Base-by-base conservation (phyloP, 2,113 vertebrate species). In the Mormyrus iriodes region DNA sequence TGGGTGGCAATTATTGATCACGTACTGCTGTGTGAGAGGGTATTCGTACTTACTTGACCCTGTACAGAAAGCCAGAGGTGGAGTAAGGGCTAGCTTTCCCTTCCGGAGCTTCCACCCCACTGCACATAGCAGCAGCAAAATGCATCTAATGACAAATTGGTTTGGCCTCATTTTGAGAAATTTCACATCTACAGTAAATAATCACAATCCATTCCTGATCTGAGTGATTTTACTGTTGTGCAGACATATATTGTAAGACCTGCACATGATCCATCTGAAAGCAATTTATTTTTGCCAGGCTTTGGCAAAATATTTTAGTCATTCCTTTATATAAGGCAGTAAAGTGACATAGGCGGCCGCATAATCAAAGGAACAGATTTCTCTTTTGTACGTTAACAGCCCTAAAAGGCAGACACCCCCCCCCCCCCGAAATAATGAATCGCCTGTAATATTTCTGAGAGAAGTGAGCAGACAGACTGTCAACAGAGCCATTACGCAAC, bases 401-500 rank as follows among this genome's bases (percentile, higher is more conserved):
- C 27, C 48, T 86, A 13, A 52, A 86, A 86, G 44, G 84, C 48
- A 86, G 46, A 31, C 4, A 0, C 8, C 24, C 17, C 12, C n/a
- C 6, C 9, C 42, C 6, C 21, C 4, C 3, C 10, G 0, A 86
- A 44, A 52, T 86, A 53, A 86, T 51, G 84, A 86, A 86, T 86
- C 15, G n/a, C 15, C 84, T 31, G 84, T 53, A 86, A 86, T 52
- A 86, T n/a, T 52, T 35, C 82, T 53, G n/a, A 52, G 49, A 4
- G 48, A 35, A 86, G 49, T 13, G 0, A 52, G 84, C 49, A 49
- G 46, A 52, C 84, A 86, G 49, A 86, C n/a, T 86, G 84, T 86
- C 84, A 86, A 86, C 84, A 86, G 49, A 86, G 84, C 84, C 84
- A 86, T 86, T 86, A 53, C 49, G 27, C 84, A 86, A 86, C 46